Evolutionary conservation across 2,888 invertebrate species (phyloP).

Genomic region (Machimus atricapillus): DNA sequence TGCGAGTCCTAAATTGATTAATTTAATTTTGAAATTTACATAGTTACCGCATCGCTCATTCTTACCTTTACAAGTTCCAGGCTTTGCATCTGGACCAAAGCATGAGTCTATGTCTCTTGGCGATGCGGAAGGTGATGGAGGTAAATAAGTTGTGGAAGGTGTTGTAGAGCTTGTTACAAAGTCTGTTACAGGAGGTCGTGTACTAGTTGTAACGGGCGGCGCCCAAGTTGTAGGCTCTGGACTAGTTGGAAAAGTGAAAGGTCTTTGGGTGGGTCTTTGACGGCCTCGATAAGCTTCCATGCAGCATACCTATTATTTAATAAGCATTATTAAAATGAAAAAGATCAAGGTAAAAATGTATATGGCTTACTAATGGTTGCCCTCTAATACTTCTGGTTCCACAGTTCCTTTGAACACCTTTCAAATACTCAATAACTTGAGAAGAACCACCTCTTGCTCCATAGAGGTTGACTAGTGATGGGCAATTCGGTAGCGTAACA

Average conservation of each 20-base stretch:
- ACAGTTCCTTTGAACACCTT: conserved; percentile 55
- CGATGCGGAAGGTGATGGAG: conserved; percentile 48
- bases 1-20: conserved; percentile 50
- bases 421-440: conserved; percentile 55
- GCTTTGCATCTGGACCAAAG: conserved; percentile 50
- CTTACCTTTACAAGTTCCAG: conserved; percentile 46
- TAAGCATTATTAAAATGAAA: neutral
- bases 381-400: conserved; percentile 55
- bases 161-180: conserved; percentile 30
- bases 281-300: conserved; percentile 19
- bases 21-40: neutral
- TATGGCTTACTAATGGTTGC: conserved; percentile 57
- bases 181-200: neutral
- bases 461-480: conserved; percentile 55
- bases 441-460: conserved; percentile 50
- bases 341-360: neutral
- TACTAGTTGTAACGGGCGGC: conserved; percentile 24
- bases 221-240: neutral
- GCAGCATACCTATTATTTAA: conserved; percentile 42
- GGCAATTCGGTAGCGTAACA: conserved; percentile 55
- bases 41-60: neutral
- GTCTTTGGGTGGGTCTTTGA: neutral
- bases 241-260: neutral
- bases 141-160: conserved; percentile 49
- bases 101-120: conserved; percentile 53